phyloP scores from a whole-genome alignment of 2,888 invertebrate species.

The Trissoscelio sp. region DNA sequence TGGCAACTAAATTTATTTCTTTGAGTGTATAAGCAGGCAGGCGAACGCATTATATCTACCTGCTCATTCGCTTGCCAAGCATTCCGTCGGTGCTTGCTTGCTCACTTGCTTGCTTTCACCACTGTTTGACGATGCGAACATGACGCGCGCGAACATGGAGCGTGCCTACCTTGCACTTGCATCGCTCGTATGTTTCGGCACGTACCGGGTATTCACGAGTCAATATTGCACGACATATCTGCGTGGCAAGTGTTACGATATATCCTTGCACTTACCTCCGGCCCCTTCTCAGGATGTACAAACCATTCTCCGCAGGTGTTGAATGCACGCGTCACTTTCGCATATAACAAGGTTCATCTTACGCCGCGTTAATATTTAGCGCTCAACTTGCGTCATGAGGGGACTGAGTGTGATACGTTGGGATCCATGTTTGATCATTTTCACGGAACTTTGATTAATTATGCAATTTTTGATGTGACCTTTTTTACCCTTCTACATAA shows the following conservation, averaged over 20 bases:
- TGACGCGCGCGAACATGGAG: constrained; percentile 67
- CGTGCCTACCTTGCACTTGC: constrained; percentile 68
- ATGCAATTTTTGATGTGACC: neutral
- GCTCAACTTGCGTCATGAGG: constrained; percentile 35
- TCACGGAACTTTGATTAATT: constrained; percentile 29
- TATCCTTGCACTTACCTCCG: constrained; percentile 62
- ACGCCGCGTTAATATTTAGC: constrained; percentile 52
- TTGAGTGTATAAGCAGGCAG: constrained; percentile 27
- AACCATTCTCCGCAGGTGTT: constrained; percentile 61
- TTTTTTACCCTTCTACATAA: neutral
- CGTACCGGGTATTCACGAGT: constrained; percentile 68
- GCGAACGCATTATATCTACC: constrained; percentile 54
- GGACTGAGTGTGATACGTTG: neutral
- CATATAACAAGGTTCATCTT: constrained; percentile 49
- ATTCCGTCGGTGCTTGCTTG: constrained; percentile 61
- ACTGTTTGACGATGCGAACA: constrained; percentile 68
- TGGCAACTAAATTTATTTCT: constrained; percentile 40
- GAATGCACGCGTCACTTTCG: constrained; percentile 58
- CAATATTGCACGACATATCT: constrained; percentile 69
- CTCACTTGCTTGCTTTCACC: constrained; percentile 68
- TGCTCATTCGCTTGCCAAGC: constrained; percentile 62
- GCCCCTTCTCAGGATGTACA: constrained; percentile 42
- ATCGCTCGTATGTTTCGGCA: constrained; percentile 68
- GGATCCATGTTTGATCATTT: constrained; percentile 14
- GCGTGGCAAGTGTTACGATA: constrained; percentile 66